Percentiles rank a stretch among this genome's conserved stretches.
phyloP scores from a whole-genome alignment of 2,113 vertebrate genomes.

The Irena cyanogastra region DNA sequence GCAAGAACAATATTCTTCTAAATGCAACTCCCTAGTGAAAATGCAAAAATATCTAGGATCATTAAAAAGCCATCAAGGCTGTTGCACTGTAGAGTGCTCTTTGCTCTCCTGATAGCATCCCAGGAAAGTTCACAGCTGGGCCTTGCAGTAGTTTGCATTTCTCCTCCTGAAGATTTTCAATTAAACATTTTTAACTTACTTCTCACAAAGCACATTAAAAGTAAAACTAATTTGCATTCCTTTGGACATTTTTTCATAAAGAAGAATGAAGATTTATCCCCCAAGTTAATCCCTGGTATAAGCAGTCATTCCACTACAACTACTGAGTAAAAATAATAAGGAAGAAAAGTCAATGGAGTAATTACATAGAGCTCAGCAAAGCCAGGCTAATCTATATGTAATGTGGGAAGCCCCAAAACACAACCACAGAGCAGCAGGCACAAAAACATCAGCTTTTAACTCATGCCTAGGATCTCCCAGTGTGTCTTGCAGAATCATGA shows the following conservation, averaged over 20 bases:
- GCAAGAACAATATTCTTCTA: background rate
- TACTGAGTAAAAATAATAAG: background rate
- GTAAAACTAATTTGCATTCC: background rate
- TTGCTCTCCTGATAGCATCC: background rate
- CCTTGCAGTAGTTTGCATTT: background rate
- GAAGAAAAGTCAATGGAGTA: background rate
- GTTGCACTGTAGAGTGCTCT: background rate
- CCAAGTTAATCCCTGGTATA: conserved; percentile 4
- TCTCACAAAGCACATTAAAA: background rate
- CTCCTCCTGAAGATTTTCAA: background rate
- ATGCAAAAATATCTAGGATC: background rate
- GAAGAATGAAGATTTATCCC: background rate
- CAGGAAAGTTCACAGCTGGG: background rate
- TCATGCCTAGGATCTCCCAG: background rate
- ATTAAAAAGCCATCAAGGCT: conserved; percentile 9
- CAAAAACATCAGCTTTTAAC: conserved; percentile 13
- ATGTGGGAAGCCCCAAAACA: conserved; percentile 4
- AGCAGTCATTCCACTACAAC: background rate
- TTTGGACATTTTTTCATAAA: background rate
- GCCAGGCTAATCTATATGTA: background rate
- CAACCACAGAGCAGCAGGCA: background rate
- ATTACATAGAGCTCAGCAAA: background rate
- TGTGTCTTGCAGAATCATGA: background rate
- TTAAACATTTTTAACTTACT: background rate
- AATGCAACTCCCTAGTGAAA: background rate